Evolutionary conservation across 2,888 invertebrate species (phyloP).

Genomic region (Neoitamus cyanurus): DNA sequence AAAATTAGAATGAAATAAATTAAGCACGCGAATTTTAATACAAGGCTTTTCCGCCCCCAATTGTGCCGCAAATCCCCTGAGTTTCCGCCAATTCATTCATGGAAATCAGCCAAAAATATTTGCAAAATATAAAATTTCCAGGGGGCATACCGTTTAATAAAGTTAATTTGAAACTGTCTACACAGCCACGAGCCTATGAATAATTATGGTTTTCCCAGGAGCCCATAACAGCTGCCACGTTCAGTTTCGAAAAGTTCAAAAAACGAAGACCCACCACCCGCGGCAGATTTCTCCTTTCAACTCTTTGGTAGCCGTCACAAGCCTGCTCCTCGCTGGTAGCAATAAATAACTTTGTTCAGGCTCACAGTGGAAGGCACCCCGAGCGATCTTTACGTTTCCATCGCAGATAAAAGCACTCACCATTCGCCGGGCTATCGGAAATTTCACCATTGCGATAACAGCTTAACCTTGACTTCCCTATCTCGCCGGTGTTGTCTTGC

Average conservation of each 20-base stretch:
- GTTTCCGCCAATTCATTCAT: not conserved
- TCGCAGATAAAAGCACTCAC: not conserved
- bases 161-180: not conserved
- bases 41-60: not conserved
- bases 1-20: too few relatives aligned
- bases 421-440: not conserved
- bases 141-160: not conserved
- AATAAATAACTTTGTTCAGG: not conserved
- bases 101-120: not conserved
- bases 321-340: not conserved
- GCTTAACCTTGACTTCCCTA: conserved; percentile 46
- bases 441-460: conserved; percentile 31
- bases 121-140: not conserved
- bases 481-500: conserved; percentile 6
- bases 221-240: not conserved
- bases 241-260: not conserved
- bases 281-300: not conserved
- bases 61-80: not conserved
- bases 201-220: not conserved
- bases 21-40: not conserved
- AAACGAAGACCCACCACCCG: not conserved
- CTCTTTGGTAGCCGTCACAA: not conserved
- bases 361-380: not conserved
- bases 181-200: not conserved
- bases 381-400: not conserved